Conservation (phyloP, 1,140 invertebrate species). For the Spodoptera frugiperda region DNA sequence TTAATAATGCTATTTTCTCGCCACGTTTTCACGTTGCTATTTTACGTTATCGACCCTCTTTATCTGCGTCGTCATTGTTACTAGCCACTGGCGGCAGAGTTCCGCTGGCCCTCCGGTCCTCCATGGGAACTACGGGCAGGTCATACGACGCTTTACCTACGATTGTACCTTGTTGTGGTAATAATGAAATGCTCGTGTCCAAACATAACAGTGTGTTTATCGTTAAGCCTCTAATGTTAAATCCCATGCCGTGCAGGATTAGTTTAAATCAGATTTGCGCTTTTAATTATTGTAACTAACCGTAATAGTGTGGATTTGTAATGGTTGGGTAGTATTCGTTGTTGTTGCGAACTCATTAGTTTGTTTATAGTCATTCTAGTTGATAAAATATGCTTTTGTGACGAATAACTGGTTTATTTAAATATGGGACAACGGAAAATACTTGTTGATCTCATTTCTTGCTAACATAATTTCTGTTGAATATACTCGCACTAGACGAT, state of each 20-base stretch:
- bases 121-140: slow-evolving; percentile 56
- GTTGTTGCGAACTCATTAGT: slow-evolving; percentile 10
- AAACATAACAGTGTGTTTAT: slow-evolving; percentile 33
- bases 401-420: no score
- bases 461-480: no score
- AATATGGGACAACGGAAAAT: no score
- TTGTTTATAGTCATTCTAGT: slow-evolving; percentile 7
- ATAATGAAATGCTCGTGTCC: slow-evolving; percentile 26
- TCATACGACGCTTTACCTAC: slow-evolving; percentile 37
- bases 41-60: slow-evolving; percentile 86
- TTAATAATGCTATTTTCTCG: slow-evolving; percentile 87
- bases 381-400: slow-evolving; percentile 1
- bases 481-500: no score
- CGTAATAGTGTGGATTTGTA: slow-evolving; percentile 25
- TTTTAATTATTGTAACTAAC: slow-evolving; percentile 42
- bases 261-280: slow-evolving; percentile 40
- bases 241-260: slow-evolving; percentile 1
- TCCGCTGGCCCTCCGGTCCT: slow-evolving; percentile 65
- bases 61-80: slow-evolving; percentile 86
- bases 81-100: slow-evolving; percentile 79
- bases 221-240: slow-evolving; percentile 8
- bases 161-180: slow-evolving; percentile 53
- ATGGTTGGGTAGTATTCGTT: slow-evolving; percentile 1
- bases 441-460: no score
- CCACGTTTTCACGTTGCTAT: slow-evolving; percentile 86